Evolutionary conservation across 2,797 vertebrate genomes (phyloP), one percentile per base, ranked within the genome.

Genomic region (Semaprochilodus insignis): DNA sequence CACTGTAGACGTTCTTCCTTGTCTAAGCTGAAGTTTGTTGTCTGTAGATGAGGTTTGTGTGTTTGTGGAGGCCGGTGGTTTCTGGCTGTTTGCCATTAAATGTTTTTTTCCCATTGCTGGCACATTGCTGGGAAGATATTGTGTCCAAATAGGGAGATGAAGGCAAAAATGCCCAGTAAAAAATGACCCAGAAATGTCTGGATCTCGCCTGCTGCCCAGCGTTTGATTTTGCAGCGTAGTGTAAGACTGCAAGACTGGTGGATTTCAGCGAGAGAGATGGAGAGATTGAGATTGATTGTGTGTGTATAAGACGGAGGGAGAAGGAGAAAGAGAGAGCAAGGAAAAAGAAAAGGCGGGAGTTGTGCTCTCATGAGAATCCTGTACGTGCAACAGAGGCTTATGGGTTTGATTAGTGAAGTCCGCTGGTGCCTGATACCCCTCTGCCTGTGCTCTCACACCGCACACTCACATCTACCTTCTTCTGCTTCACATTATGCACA

Each of bases 351-450:
- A 85, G 87, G 87, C 89, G 91, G 85, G 88, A 87, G 90, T 93
- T 93, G 90, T 90, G 88, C 88, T 54, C 85, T 91, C 81, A 78
- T 86, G 88, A 89, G 91, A 92, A 88, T 88, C 70, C 92, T 92
- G 93, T 88, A 90, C 92, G 91, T 89, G 90, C 87, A 93, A 90
- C 87, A 72, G 86, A 87, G n/a, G 94, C 94, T 93, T 93, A 93
- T 94, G 93, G 94, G 90, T 93, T 91, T 91, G 90, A 93, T 95
- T 93, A 94, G 88, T 70, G 81, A 80, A 85, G 91, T 92, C 71
- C 85, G 88, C 88, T 92, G 87, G 81, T 59, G 91, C 90, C 91
- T 90, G 83, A 88, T 82, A 85, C 85, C 88, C 89, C 86, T 92
- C 88, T 82, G 84, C 81, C 90, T 87, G 88, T 88, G 88, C 89